A percentile compares a stretch with the other conserved stretches of the same genome.
Conservation (phyloP, 2,888 invertebrate genomes). For the Lissocephala sabroskyi region DNA sequence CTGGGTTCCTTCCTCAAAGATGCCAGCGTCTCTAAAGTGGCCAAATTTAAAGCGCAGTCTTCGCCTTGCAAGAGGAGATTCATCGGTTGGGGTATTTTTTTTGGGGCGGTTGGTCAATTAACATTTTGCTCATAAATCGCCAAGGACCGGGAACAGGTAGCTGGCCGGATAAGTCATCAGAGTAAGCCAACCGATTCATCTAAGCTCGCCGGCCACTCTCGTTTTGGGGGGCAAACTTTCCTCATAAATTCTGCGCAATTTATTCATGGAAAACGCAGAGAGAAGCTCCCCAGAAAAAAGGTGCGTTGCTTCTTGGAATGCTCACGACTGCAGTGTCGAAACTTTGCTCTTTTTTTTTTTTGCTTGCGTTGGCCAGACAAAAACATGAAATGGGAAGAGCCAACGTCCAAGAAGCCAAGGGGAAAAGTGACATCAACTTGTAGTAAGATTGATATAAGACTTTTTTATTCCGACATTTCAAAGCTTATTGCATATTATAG, state of each 20-base stretch:
- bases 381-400: too few species aligned
- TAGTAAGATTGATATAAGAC: slow-evolving; percentile 60
- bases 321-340: slow-evolving; percentile 12
- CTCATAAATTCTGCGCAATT: slow-evolving; percentile 62
- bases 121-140: slow-evolving; percentile 53
- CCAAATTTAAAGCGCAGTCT: too few species aligned
- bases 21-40: too few species aligned
- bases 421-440: slow-evolving; percentile 42
- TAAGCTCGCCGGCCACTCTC: slow-evolving; percentile 60
- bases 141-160: too few species aligned
- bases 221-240: slow-evolving; percentile 48
- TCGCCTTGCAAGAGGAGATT: too few species aligned
- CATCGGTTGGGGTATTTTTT: too few species aligned
- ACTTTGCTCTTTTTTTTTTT: too few species aligned
- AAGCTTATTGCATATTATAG: slow-evolving; percentile 42
- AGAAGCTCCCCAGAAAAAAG: slow-evolving; percentile 25
- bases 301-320: slow-evolving; percentile 41
- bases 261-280: slow-evolving; percentile 48
- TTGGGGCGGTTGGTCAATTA: too few species aligned
- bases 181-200: slow-evolving; percentile 61
- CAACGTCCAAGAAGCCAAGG: neutral
- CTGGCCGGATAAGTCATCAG: slow-evolving; percentile 53
- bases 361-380: too few species aligned
- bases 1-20: slow-evolving; percentile 24
- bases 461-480: slow-evolving; percentile 59